Base-by-base conservation (phyloP, 2,888 invertebrate species). In the Minunthozetes semirufus region DNA sequence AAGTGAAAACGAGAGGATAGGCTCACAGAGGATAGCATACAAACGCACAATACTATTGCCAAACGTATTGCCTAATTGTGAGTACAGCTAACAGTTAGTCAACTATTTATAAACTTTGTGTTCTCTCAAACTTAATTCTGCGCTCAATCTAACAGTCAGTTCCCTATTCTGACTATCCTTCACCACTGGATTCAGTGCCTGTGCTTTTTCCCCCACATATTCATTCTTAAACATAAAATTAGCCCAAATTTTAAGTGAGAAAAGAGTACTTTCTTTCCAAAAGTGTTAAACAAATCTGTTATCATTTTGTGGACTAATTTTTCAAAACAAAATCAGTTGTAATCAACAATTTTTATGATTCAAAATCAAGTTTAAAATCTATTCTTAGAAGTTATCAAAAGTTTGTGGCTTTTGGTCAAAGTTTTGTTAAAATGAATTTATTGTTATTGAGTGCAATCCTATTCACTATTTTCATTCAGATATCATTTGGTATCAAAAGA, bases 31-130 rank as follows among this genome's bases (percentile, higher is more conserved):
- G 17, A 61, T 27, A 27, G 61, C 27, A 61, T 33, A 29, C 61
- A 61, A 61, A 29, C 61, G 27, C 61, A 61, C 61, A 61, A 53
- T 22, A 53, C 53, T 53, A 53, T 53, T 53, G 22, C 61, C 61
- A 61, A 68, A 42, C 22, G 13, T 68, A 38, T 68, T 68, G 46
- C 68, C 68, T 38, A 68, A 68, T 68, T 42, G 68, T 68, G 46
- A 68, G 68, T 68, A 42, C 42, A 42, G n/a, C 42, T 42, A 42
- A 42, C 42, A 42, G 42, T 42, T 13, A 13, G 8, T 42, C 13
- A 61, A 61, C 46, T 68, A 68, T 68, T 68, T 42, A 68, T 68
- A 68, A 66, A 29, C 22, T 53, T 13, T 53, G 53, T 19, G n/a
- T n/a, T n/a, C 9, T 53, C 22, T 53, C 2, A 53, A 53, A 53